A percentile compares a stretch with the other conserved stretches of the same genome.
phyloP scores from a whole-genome alignment of 2,888 invertebrate genomes.

The Girardia tigrina region DNA sequence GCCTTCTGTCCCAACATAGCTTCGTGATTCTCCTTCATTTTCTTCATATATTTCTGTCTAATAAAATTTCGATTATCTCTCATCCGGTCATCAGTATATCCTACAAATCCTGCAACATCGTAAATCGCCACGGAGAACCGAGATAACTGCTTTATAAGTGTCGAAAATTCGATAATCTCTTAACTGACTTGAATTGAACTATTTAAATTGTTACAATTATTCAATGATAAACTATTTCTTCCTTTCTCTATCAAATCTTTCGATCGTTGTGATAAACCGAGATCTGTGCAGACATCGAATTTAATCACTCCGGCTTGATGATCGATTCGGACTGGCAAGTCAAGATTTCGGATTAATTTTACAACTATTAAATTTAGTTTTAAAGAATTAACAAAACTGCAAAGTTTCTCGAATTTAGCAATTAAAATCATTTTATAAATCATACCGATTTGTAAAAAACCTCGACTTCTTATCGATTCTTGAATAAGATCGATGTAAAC shows the following conservation, averaged over 20 bases:
- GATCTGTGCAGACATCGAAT: slow-evolving; percentile 57
- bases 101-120: not conserved
- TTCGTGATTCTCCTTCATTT: not conserved
- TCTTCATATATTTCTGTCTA: not conserved
- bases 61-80: not conserved
- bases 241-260: too few species aligned
- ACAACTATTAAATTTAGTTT: slow-evolving; percentile 80
- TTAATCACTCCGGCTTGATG: slow-evolving; percentile 50
- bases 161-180: not conserved
- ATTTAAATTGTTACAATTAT: too few species aligned
- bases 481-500: slow-evolving; percentile 70
- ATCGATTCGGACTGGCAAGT: slow-evolving; percentile 71
- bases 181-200: too few species aligned
- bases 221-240: too few species aligned
- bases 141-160: not conserved
- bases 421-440: slow-evolving; percentile 87
- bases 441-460: slow-evolving; percentile 60
- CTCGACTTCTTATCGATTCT: slow-evolving; percentile 75
- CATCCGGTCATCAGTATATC: not conserved
- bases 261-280: slow-evolving; percentile 79
- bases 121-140: not conserved
- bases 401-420: slow-evolving; percentile 66
- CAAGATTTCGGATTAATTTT: slow-evolving; percentile 81
- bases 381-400: slow-evolving; percentile 72
- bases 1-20: not conserved